Evolutionary conservation across 2,113 vertebrate species (phyloP).

Genomic region (Platichthys flesus): DNA sequence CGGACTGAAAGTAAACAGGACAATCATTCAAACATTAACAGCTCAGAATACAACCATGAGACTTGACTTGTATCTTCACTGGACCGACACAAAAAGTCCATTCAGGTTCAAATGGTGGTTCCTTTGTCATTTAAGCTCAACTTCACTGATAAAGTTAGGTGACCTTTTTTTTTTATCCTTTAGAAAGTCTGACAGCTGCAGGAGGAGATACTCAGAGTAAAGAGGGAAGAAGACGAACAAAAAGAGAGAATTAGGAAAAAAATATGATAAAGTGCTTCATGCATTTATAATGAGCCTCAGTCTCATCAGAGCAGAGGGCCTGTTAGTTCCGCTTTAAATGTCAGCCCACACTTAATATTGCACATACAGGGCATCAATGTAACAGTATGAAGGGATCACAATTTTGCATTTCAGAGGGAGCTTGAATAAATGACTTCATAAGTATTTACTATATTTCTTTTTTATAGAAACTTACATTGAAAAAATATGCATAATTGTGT

Average conservation of each 20-base stretch:
- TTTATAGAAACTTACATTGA: not conserved
- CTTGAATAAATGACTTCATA: not conserved
- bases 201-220: not conserved
- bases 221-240: not conserved
- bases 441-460: not conserved
- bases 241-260: constrained; percentile 9
- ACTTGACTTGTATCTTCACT: constrained; percentile 29
- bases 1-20: constrained; percentile 9
- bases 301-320: not conserved
- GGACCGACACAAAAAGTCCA: constrained; percentile 1
- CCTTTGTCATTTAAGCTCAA: constrained; percentile 42
- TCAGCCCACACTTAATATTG: constrained; percentile 4
- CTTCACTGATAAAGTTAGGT: not conserved
- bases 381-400: not conserved
- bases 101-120: constrained; percentile 18
- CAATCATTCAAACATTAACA: constrained; percentile 29
- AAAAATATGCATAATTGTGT: not conserved
- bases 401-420: not conserved
- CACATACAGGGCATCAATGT: not conserved
- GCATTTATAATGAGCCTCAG: constrained; percentile 28
- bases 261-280: constrained; percentile 41
- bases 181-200: constrained; percentile 8
- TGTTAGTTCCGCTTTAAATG: not conserved
- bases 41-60: constrained; percentile 28
- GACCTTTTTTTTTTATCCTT: constrained; percentile 17